phyloP scores from a whole-genome alignment of 2,888 invertebrate genomes.

The Trichogramma evanescens region DNA sequence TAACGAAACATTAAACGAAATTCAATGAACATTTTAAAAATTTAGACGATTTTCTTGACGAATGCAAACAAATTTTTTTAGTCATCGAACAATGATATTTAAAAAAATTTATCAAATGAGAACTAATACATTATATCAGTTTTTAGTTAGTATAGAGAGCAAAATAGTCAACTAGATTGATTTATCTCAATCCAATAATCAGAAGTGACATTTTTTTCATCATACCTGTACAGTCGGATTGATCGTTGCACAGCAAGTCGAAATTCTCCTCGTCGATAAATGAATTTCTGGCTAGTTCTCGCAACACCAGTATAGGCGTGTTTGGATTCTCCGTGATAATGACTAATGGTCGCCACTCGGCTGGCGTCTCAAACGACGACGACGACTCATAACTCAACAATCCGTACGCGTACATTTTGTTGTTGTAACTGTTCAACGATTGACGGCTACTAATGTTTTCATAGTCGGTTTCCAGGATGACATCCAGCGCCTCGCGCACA shows the following conservation, averaged over 20 bases:
- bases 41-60: too few species aligned
- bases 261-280: conserved; percentile 30
- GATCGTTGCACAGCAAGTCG: conserved; percentile 32
- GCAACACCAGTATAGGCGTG: conserved; percentile 25
- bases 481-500: conserved; percentile 37
- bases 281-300: conserved; percentile 28
- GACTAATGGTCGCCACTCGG: conserved; percentile 50
- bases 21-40: too few species aligned
- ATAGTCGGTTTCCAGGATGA: conserved; percentile 32
- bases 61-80: too few species aligned
- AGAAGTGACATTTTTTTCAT: conserved; percentile 24
- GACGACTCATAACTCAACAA: conserved; percentile 24
- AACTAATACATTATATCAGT: too few species aligned
- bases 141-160: too few species aligned
- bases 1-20: too few species aligned
- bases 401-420: conserved; percentile 41
- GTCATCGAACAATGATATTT: too few species aligned
- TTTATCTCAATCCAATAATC: too few species aligned
- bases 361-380: conserved; percentile 4
- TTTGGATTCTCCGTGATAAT: conserved; percentile 45
- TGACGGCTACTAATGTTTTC: conserved; percentile 31
- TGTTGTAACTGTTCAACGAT: conserved; percentile 32
- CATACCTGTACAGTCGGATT: conserved; percentile 44
- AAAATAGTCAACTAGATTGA: too few species aligned
- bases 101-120: too few species aligned